Evolutionary conservation across 2,797 vertebrate genomes (phyloP).

Genomic region (Dendrocincla tyrannina): DNA sequence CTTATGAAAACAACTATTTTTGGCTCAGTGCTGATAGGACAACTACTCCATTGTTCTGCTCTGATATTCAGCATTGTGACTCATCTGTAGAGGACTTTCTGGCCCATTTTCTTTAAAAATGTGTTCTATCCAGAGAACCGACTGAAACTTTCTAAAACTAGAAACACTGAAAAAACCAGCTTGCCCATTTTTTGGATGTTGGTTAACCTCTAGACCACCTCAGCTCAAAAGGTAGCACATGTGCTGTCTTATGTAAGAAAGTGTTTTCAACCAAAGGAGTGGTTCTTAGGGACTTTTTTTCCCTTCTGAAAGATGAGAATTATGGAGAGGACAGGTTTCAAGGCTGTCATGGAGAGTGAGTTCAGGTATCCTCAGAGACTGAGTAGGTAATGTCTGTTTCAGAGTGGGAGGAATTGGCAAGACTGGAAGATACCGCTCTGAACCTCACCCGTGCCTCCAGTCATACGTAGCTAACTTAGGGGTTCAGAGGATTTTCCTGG

Average conservation of each 20-base stretch:
- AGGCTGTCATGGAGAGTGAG: not conserved
- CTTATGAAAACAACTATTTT: slow-evolving; percentile 60
- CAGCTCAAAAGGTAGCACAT: not conserved
- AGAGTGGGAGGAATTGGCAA: not conserved
- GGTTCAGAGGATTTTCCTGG: not conserved
- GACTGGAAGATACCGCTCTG: not conserved
- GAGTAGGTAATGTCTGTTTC: not conserved
- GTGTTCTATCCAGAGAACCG: not conserved
- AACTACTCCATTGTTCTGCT: not conserved
- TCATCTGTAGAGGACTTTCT: slow-evolving; percentile 45
- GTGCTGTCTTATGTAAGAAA: not conserved
- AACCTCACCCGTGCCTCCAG: not conserved
- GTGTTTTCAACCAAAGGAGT: not conserved
- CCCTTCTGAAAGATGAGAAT: not conserved
- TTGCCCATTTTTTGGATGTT: not conserved
- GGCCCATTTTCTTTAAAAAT: slow-evolving; percentile 42
- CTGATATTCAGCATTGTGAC: slow-evolving; percentile 3
- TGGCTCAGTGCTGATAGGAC: slow-evolving; percentile 2
- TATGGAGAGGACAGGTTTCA: not conserved
- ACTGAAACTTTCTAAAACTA: slow-evolving; percentile 14
- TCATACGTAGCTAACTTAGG: not conserved
- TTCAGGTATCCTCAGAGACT: not conserved
- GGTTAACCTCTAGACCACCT: not conserved
- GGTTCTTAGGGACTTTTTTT: not conserved
- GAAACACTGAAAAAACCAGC: not conserved